Evolutionary conservation across 2,113 vertebrate genomes (phyloP), one percentile per base, ranked within the genome.

Genomic region (Scortum barcoo): DNA sequence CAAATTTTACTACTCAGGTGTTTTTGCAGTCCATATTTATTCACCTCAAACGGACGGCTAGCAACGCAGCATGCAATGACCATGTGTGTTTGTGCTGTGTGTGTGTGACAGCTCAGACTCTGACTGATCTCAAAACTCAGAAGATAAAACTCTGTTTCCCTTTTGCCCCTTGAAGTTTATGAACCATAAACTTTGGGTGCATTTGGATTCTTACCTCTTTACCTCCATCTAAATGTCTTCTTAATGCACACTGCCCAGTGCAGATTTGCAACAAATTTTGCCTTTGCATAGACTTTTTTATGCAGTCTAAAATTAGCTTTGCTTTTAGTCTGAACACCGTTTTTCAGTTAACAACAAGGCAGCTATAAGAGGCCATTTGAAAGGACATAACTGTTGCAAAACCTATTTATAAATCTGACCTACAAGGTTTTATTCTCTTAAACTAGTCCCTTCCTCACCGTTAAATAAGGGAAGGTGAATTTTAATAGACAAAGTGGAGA

Each of bases 401-500:
- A 78, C 9, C 11, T 28, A 26, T 28, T 13, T 6, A 46, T 3
- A 36, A 60, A 28, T 58, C 53, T 22, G 36, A 33, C 7, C 13
- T 19, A 4, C 10, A 3, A 38, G 5, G 33, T 26, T 54, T 24
- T 16, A 36, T 3, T 42, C 1, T 38, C 30, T 40, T 33, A 5
- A 53, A 13, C 22, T 19, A 20, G 10, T 17, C 11, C 1, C 2
- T 7, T 17, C 3, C 33, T 62, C 28, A 36, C n/a, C 19, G 17
- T 63, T 17, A 58, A 44, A 56, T 40, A 26, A 58, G n/a, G n/a
- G 38, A 36, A 44, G 20, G 6, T 58, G 17, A 16, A 69, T 8
- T 86, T 70, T 36, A n/a, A 74, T 9, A 26, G 33, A 60, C 14
- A 26, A 36, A 44, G 19, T 57, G 24, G 33, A 72, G 54, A 67